These are phyloP conservation scores for Bombycilla garrulus DNA, from an alignment of 2,113 vertebrate species.

Conservation along the genomic window DNA sequence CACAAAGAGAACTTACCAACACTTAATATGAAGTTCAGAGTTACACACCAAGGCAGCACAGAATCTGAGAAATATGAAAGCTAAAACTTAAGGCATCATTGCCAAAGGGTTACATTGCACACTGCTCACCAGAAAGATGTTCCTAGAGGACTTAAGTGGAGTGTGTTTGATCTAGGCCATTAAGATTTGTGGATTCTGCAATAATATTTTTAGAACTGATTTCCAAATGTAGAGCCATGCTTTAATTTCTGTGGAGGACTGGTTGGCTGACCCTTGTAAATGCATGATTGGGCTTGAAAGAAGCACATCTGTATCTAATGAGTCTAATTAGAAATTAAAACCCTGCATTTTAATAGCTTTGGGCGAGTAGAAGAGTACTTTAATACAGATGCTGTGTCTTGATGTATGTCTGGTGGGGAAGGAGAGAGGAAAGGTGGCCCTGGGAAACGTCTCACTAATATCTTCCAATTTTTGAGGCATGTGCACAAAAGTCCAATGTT, in stretches of 20 bases:
- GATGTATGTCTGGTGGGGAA: rapidly evolving
- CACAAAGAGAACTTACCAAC: too few relatives aligned
- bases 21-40: too few relatives aligned
- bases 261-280: not conserved
- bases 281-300: not conserved
- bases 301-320: not conserved
- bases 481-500: not conserved
- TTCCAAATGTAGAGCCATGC: not conserved
- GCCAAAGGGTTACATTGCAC: not conserved
- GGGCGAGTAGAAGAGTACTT: not conserved
- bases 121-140: not conserved
- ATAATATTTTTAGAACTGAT: not conserved
- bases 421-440: not conserved
- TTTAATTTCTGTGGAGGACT: not conserved
- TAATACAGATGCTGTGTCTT: not conserved
- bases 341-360: not conserved
- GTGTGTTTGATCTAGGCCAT: not conserved
- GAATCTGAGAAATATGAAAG: too few relatives aligned
- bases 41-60: too few relatives aligned
- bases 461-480: not conserved
- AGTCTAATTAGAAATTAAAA: not conserved
- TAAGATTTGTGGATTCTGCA: not conserved
- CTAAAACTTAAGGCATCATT: not conserved
- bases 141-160: not conserved
- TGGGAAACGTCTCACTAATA: not conserved